Conservation (phyloP, 1,140 invertebrate species). For the Ganaspis sp. region DNA sequence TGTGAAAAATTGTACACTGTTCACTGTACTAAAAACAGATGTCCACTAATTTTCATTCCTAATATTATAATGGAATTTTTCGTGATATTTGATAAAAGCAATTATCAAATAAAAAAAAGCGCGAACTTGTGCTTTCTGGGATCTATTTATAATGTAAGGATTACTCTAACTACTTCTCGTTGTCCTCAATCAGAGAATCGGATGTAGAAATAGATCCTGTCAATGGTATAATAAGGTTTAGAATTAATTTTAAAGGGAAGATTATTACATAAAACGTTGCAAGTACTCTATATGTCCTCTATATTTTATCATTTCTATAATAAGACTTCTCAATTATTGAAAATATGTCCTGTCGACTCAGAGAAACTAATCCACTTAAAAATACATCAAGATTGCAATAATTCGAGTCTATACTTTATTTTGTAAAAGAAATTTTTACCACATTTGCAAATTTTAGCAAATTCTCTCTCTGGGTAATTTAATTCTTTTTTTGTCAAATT, state of each 20-base stretch:
- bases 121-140: neutral
- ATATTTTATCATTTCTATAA: neutral
- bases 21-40: neutral
- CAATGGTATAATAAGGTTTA: neutral
- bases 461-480: too few species aligned
- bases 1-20: neutral
- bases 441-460: too few species aligned
- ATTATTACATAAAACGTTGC: neutral
- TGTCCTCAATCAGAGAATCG: neutral
- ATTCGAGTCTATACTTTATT: too few species aligned
- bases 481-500: too few species aligned
- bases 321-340: slow-evolving; percentile 5
- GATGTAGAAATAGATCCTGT: neutral
- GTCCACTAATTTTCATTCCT: neutral
- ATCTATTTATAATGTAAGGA: neutral
- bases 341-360: neutral
- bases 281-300: neutral
- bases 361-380: neutral
- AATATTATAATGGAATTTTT: neutral
- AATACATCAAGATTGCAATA: neutral
- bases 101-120: neutral
- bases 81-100: neutral
- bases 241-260: neutral
- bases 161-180: neutral
- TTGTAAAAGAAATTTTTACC: too few species aligned